phyloP scores from a whole-genome alignment of 2,113 vertebrate genomes.

The Phodopus roborovskii region DNA sequence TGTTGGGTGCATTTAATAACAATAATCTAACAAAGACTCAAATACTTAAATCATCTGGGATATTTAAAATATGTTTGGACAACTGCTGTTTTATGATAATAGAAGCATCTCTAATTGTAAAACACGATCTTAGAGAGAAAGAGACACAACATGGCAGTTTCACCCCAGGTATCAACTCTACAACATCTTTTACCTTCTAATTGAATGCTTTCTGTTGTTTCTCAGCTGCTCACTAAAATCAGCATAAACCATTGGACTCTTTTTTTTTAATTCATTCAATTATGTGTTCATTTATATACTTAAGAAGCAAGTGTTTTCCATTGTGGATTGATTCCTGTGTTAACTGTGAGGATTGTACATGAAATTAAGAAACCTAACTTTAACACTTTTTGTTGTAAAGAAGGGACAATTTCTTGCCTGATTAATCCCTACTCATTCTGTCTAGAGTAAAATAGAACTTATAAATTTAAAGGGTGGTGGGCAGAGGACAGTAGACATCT shows the following conservation, averaged over 20 bases:
- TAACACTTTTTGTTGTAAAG: neutral
- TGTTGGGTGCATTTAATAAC: neutral
- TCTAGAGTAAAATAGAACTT: neutral
- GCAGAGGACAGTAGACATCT: neutral
- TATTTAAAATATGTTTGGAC: neutral
- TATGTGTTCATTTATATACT: neutral
- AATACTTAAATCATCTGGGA: neutral
- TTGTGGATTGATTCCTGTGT: neutral
- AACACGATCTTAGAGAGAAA: neutral
- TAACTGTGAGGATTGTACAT: neutral
- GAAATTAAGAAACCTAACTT: neutral
- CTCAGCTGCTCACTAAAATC: neutral
- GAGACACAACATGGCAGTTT: neutral
- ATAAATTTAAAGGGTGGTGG: neutral
- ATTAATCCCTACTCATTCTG: neutral
- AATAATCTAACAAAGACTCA: neutral
- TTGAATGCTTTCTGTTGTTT: neutral
- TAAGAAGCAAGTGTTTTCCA: neutral
- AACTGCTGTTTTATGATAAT: neutral
- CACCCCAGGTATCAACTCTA: neutral
- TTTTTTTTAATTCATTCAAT: neutral
- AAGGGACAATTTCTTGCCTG: neutral
- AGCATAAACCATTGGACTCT: neutral
- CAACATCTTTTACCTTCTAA: neutral
- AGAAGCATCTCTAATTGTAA: neutral